Evolutionary conservation across 2,888 invertebrate genomes (phyloP).

Genomic region (Torymus auratus): DNA sequence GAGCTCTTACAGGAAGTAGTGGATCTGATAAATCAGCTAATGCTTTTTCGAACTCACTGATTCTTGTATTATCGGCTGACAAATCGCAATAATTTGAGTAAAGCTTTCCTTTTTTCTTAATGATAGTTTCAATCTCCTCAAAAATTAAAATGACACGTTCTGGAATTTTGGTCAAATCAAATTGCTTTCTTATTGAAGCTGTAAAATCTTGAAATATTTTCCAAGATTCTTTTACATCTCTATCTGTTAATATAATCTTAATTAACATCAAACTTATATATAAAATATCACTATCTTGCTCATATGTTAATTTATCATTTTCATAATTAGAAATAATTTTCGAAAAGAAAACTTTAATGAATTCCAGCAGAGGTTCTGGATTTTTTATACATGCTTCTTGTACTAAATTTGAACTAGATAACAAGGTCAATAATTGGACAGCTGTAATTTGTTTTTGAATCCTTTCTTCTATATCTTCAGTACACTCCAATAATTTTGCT

Average conservation of each 20-base stretch:
- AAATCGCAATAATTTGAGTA: constrained; percentile 66
- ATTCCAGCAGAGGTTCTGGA: constrained; percentile 71
- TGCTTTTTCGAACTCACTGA: constrained; percentile 80
- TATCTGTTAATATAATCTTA: constrained; percentile 71
- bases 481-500: constrained; percentile 61
- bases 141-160: constrained; percentile 65
- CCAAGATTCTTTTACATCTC: constrained; percentile 65
- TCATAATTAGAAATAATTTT: constrained; percentile 51
- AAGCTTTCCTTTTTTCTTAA: constrained; percentile 68
- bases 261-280: constrained; percentile 74
- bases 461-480: constrained; percentile 64
- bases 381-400: constrained; percentile 72
- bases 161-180: constrained; percentile 59
- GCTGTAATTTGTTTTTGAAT: constrained; percentile 69
- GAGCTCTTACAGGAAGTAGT: constrained; percentile 87
- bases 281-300: constrained; percentile 66
- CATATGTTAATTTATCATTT: constrained; percentile 49
- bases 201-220: constrained; percentile 70
- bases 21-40: constrained; percentile 84
- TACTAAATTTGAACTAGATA: constrained; percentile 70
- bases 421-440: constrained; percentile 71
- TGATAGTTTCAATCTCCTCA: constrained; percentile 69
- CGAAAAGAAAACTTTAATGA: constrained; percentile 72
- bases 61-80: constrained; percentile 62
- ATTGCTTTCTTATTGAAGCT: constrained; percentile 62